Conservation (phyloP, 2,888 invertebrate species). For the Sminthurides aquaticus region DNA sequence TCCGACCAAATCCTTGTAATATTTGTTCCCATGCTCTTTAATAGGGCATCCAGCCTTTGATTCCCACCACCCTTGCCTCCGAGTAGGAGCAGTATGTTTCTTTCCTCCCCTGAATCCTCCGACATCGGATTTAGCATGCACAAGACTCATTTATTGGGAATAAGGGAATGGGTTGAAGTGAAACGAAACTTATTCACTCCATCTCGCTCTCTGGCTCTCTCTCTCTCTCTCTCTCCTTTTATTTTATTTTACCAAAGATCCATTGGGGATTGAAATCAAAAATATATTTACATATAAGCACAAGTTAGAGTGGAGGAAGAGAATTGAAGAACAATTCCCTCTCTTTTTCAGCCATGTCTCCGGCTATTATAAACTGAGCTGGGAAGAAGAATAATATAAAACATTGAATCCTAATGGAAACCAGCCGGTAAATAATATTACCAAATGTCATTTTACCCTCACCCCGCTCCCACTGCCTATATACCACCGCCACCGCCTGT, state of each 20-base stretch:
- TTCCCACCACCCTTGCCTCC: no score
- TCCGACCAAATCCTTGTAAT: not conserved
- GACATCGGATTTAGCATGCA: no score
- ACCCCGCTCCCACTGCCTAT: slow-evolving; percentile 6
- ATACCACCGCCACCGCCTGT: not conserved
- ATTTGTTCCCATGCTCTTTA: not conserved
- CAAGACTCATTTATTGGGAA: no score
- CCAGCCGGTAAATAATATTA: not conserved
- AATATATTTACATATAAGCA: not conserved
- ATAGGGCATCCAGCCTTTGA: not conserved
- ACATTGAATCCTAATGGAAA: not conserved
- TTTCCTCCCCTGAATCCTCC: no score
- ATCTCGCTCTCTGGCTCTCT: not conserved
- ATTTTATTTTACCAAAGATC: not conserved
- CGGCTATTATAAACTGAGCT: not conserved
- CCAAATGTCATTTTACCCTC: not conserved
- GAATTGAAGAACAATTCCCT: not conserved
- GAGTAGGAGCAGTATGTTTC: no score
- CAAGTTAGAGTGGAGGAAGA: not conserved
- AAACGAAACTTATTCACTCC: no score
- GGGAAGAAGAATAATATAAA: not conserved
- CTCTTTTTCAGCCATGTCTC: not conserved
- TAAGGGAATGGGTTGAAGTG: no score
- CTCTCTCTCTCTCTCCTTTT: not conserved
- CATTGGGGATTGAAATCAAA: not conserved